Evolutionary conservation across 92 coral and sea anemone genomes (phyloP), one percentile per base, ranked within the genome.

Genomic region (Paramuricea clavata): DNA sequence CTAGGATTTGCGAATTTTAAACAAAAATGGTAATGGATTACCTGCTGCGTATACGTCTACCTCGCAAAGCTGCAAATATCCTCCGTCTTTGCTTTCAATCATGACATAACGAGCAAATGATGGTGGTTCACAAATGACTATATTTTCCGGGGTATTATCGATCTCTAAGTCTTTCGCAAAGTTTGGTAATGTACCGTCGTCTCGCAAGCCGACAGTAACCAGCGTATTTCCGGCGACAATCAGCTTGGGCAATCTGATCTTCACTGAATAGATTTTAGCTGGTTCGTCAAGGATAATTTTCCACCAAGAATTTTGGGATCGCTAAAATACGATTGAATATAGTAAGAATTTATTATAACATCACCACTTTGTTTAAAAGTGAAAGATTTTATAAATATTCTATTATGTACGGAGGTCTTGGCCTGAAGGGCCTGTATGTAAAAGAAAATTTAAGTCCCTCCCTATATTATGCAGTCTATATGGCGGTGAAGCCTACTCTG

Each of bases 31-130:
- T 25, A 33, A 27, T 49, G 23, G 4, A 49, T 17, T 74, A 74
- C 81, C 81, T 19, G 81, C 43, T 23, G 36, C 62, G 21, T 41
- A 30, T 5, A 74, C 81, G 22, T 74, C 81, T 5, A 74, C 81
- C 43, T 74, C 81, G 21, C 61, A 74, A 41, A 74, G 61, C 32
- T 43, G 21, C 62, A 74, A 4, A 12, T n/a, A n/a, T n/a, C 56
- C 2, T 44, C 17, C 39, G 6, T 13, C 39, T 28, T 74, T 17
- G 2, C 34, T 49, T 49, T 74, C 59, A 23, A 74, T 43, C 39
- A 9, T 74, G 15, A 74, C 22, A 49, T 74, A 74, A 1, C 39
- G 59, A 9, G 54, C 81, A 28, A 9, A 3, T 27, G 31, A 7
- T 41, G 81, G 81, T 23, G 81, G 81, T 1, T 49, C 81, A 54